These are phyloP conservation scores for Sorex araneus DNA, from an alignment of 2,113 vertebrate genomes.

Conservation along the genomic window DNA sequence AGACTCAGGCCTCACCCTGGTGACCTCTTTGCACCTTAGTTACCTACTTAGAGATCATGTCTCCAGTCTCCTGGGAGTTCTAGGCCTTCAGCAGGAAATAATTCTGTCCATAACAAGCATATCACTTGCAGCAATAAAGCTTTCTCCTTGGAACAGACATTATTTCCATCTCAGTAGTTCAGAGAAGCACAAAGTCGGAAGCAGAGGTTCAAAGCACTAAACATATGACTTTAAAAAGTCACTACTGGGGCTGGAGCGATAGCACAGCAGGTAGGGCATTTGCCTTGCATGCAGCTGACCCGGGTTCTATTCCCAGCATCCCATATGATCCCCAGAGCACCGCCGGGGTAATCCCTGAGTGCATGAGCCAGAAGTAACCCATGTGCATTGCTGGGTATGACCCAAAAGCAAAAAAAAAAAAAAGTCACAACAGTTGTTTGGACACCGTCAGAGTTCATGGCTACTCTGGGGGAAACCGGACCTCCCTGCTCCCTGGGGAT, in stretches of 20 bases:
- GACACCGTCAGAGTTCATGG: neutral
- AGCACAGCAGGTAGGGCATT: too few relatives aligned
- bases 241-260: too few relatives aligned
- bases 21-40: neutral
- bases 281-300: too few relatives aligned
- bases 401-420: neutral
- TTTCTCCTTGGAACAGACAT: neutral
- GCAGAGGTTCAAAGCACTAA: conserved; percentile 33
- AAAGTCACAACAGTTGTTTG: neutral
- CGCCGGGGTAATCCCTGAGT: too few relatives aligned
- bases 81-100: neutral
- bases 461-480: neutral
- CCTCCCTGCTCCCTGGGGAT: neutral
- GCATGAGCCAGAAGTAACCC: too few relatives aligned
- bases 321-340: too few relatives aligned
- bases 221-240: neutral
- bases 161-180: neutral
- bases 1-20: neutral
- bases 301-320: too few relatives aligned
- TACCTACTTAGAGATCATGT: neutral
- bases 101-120: neutral
- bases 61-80: neutral
- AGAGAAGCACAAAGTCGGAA: conserved; percentile 20
- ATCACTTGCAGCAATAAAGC: neutral
- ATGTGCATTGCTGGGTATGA: too few relatives aligned